Evolutionary conservation across 2,888 invertebrate genomes (phyloP), one percentile per base, ranked within the genome.

Genomic region (Horisme vitalbata): DNA sequence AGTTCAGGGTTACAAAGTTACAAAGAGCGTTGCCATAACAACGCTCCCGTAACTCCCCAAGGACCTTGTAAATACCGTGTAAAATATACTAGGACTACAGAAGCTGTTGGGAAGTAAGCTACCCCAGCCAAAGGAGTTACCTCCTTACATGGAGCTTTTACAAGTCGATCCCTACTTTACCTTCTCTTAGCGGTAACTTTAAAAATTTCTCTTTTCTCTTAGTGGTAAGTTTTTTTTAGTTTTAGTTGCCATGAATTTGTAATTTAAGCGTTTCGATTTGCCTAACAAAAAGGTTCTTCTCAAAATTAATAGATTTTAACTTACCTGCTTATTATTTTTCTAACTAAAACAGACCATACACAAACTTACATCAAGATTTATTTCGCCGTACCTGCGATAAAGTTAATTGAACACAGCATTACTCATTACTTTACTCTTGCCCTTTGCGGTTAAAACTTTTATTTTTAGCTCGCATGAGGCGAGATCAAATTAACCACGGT

Each of bases 51-150:
- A 47, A 56, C 57, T 78, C 76, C 79, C 75, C 41, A 68, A 71
- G 79, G 82, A 82, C 68, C 80, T 77, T 83, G 84, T 84, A 85
- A 84, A 77, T 71, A 70, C 70, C 69, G 77, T 83, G 80, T 83
- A 82, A 80, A 68, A 67, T 61, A 65, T 82, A 86, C 84, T 61
- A 85, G 77, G 85, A 48, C 39, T 53, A 45, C 77, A 86, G 73
- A 68, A 67, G 30, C 50, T 39, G 49, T 43, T 52, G 65, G 62
- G 68, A 65, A 45, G 43, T 34, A 5, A 15, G 11, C 26, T 21
- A 21, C 18, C 11, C 32, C 12, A 18, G 6, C 18, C 18, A n/a
- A n/a, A n/a, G n/a, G n/a, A n/a, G n/a, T n/a, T n/a, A n/a, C n/a
- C n/a, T n/a, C n/a, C n/a, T n/a, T n/a, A n/a, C n/a, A n/a, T n/a